Evolutionary conservation across 2,797 vertebrate genomes (phyloP).

Genomic region (Mycteria americana): DNA sequence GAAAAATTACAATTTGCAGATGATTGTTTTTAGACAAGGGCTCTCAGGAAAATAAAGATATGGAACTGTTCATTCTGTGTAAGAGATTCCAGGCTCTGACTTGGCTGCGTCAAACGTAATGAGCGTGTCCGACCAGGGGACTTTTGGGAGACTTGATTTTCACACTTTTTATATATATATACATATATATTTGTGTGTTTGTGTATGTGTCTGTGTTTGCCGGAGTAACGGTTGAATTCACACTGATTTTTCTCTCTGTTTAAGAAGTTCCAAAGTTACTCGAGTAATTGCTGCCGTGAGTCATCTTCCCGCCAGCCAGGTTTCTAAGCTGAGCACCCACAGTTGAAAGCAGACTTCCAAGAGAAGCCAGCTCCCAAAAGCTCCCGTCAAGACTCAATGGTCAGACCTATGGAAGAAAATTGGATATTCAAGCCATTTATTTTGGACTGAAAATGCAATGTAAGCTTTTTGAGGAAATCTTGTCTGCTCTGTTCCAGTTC

Average conservation of each 20-base stretch:
- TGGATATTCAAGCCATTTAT: not conserved
- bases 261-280: not conserved
- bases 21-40: constrained; percentile 35
- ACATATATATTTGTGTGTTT: not conserved
- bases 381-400: not conserved
- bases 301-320: not conserved
- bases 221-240: not conserved
- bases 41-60: not conserved
- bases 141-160: not conserved
- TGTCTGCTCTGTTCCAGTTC: not conserved
- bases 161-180: not conserved
- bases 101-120: not conserved
- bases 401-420: not conserved
- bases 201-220: not conserved
- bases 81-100: not conserved
- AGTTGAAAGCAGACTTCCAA: not conserved
- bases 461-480: not conserved
- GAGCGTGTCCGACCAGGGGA: not conserved
- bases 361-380: not conserved
- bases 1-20: constrained; percentile 71
- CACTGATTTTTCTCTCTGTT: not conserved
- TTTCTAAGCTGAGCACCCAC: not conserved
- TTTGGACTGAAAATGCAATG: not conserved
- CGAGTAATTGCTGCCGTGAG: accelerated
- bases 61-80: not conserved